A percentile compares a stretch with the other conserved stretches of the same genome.
phyloP scores from a whole-genome alignment of 35 echinoderm and acorn worm species.

The Apostichopus californicus region DNA sequence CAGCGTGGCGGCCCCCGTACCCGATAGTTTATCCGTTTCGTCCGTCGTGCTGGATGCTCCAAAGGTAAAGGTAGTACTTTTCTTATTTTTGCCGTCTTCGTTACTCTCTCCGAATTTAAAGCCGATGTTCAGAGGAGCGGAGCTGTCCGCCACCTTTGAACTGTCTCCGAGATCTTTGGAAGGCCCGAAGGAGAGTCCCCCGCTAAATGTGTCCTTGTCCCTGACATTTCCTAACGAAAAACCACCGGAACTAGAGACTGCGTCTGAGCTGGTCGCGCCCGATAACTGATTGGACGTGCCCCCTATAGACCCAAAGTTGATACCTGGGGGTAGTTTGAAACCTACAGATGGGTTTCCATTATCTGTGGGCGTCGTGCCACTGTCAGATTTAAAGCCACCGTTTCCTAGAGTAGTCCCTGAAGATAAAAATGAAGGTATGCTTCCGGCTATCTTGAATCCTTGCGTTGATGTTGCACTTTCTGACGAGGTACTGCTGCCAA shows the following conservation, averaged over 20 bases:
- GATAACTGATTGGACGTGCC: background rate
- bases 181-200: background rate
- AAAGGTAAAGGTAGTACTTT: slow-evolving; percentile 26
- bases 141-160: slow-evolving; percentile 18
- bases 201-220: background rate
- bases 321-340: background rate
- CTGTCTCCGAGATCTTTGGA: background rate
- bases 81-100: background rate
- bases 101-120: slow-evolving; percentile 36
- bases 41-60: slow-evolving; percentile 25
- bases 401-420: slow-evolving; percentile 15
- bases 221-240: background rate
- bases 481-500: slow-evolving; percentile 57
- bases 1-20: background rate
- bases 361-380: background rate
- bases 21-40: background rate
- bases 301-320: background rate
- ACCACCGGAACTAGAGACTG: slow-evolving; percentile 18
- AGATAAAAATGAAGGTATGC: slow-evolving; percentile 22
- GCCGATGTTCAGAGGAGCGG: background rate
- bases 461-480: slow-evolving; percentile 12
- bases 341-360: background rate
- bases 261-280: background rate
- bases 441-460: slow-evolving; percentile 65
- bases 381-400: background rate